phyloP scores from a whole-genome alignment of 2,888 invertebrate genomes.

The Drosophila stalkeri region DNA sequence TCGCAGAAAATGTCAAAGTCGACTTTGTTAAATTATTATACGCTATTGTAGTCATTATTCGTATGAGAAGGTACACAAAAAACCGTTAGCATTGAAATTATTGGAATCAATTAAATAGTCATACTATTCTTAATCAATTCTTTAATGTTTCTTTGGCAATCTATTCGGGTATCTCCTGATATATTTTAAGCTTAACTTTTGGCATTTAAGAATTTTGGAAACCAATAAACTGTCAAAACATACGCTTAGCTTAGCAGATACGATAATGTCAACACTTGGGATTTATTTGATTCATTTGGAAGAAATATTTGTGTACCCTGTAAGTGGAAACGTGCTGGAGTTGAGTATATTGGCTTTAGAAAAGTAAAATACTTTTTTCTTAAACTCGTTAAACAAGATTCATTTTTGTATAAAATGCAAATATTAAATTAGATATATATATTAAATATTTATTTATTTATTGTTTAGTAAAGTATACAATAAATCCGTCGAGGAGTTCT shows the following conservation, averaged over 20 bases:
- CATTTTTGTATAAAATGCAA: background rate
- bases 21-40: conserved; percentile 19
- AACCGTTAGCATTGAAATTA: conserved; percentile 1
- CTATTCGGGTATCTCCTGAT: conserved; percentile 14
- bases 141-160: conserved; percentile 9
- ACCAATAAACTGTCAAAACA: conserved; percentile 49
- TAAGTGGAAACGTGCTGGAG: too few species aligned
- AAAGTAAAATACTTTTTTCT: background rate
- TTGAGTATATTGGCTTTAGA: background rate
- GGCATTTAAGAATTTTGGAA: conserved; percentile 46
- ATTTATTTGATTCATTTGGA: conserved; percentile 42
- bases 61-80: background rate
- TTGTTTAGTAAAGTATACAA: too few species aligned
- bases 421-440: background rate
- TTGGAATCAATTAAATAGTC: conserved; percentile 7
- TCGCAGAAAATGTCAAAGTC: conserved; percentile 49
- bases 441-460: background rate
- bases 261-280: conserved; percentile 55
- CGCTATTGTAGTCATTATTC: background rate
- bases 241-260: conserved; percentile 38
- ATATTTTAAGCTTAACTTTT: conserved; percentile 26
- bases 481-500: background rate
- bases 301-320: conserved; percentile 39
- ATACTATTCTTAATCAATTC: conserved; percentile 9
- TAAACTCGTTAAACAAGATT: background rate